Conservation (phyloP, 2,113 vertebrate species). For the Pseudorectes ferrugineus region DNA sequence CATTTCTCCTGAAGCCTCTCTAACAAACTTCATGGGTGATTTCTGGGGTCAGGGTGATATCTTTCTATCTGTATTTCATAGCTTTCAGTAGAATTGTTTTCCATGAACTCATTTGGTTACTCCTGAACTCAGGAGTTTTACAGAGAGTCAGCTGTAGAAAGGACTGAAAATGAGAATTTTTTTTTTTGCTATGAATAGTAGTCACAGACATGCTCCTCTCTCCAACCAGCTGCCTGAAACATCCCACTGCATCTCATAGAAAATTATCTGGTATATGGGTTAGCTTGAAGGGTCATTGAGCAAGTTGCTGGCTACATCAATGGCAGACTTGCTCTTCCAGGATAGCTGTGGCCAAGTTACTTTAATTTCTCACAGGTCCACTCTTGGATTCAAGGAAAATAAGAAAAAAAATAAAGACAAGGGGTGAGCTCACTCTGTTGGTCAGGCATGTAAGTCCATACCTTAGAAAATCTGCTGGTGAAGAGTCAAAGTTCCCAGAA, state of each 20-base stretch:
- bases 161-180: not conserved
- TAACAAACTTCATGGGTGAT: not conserved
- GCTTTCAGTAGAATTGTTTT: not conserved
- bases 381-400: not conserved
- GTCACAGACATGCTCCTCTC: not conserved
- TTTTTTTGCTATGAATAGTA: not conserved
- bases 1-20: not conserved
- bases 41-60: not conserved
- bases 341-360: not conserved
- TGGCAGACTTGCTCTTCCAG: not conserved
- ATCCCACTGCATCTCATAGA: not conserved
- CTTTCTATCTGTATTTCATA: not conserved
- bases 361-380: not conserved
- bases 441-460: not conserved
- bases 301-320: not conserved
- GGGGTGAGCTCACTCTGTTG: not conserved
- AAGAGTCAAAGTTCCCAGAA: not conserved
- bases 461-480: not conserved
- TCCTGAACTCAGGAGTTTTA: not conserved
- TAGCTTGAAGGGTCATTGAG: not conserved
- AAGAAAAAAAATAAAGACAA: not conserved
- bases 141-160: not conserved
- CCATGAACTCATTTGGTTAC: not conserved
- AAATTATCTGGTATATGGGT: not conserved
- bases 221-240: not conserved